Conservation (phyloP, 2,888 invertebrate genomes). For the Tupiocoris notatus region DNA sequence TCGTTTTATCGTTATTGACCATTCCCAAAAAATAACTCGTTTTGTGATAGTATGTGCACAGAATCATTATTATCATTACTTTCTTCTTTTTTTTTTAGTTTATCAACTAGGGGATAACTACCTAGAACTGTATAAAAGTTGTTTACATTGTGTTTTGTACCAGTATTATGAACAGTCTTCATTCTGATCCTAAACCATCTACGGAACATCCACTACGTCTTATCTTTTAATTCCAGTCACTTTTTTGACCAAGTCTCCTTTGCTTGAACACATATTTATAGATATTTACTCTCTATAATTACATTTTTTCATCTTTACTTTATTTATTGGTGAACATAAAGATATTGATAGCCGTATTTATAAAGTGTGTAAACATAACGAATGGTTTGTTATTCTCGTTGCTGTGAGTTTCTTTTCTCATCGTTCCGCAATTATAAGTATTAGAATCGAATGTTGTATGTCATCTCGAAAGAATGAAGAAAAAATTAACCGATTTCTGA, state of each 20-base stretch:
- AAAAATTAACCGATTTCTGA: neutral
- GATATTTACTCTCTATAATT: slow-evolving; percentile 45
- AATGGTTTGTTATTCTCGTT: slow-evolving; percentile 23
- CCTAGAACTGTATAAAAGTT: slow-evolving; percentile 47
- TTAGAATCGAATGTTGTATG: neutral
- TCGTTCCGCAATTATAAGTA: neutral
- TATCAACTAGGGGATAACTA: slow-evolving; percentile 45
- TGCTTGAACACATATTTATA: slow-evolving; percentile 48
- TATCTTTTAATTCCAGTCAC: slow-evolving; percentile 46
- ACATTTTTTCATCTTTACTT: slow-evolving; percentile 37
- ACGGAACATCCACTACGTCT: slow-evolving; percentile 45
- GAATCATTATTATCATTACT: no score
- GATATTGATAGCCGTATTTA: slow-evolving; percentile 35
- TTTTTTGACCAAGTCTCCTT: slow-evolving; percentile 45
- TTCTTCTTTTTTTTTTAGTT: slow-evolving; percentile 14
- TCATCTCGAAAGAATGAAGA: neutral
- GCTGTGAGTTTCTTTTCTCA: slow-evolving; percentile 31
- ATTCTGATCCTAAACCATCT: slow-evolving; percentile 47
- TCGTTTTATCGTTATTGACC: slow-evolving; percentile 11
- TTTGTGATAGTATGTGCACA: slow-evolving; percentile 37
- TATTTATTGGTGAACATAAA: slow-evolving; percentile 39
- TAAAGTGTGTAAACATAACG: slow-evolving; percentile 29
- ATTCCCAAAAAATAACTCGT: slow-evolving; percentile 44
- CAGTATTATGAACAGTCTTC: slow-evolving; percentile 48
- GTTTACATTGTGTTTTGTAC: slow-evolving; percentile 47